These are phyloP conservation scores for Plebejus melissa DNA, from an alignment of 2,888 invertebrate genomes.

Conservation along the genomic window DNA sequence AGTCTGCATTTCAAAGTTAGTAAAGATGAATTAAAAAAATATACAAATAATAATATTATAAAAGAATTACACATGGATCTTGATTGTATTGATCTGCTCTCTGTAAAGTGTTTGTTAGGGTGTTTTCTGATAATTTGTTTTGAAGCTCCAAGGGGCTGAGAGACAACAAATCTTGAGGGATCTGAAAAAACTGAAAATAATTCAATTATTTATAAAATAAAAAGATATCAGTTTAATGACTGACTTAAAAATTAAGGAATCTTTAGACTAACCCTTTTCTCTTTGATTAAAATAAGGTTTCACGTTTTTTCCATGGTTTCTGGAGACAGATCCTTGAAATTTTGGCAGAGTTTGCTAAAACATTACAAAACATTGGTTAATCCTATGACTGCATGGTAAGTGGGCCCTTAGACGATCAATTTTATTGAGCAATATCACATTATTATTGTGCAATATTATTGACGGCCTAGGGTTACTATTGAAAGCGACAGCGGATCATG, in stretches of 20 bases:
- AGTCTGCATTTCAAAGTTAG: background rate
- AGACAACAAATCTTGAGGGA: conserved; percentile 66
- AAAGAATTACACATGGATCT: conserved; percentile 46
- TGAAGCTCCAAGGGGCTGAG: conserved; percentile 50
- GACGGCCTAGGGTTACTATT: too few relatives aligned
- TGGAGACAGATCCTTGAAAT: conserved; percentile 44
- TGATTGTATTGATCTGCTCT: conserved; percentile 50
- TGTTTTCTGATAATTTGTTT: conserved; percentile 44
- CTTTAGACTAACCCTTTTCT: conserved; percentile 49
- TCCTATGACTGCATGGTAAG: too few relatives aligned
- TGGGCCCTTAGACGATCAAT: too few relatives aligned
- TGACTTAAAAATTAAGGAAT: background rate
- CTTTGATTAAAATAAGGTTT: conserved; percentile 43
- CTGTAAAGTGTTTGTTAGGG: conserved; percentile 48
- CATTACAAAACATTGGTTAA: background rate
- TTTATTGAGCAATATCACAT: too few relatives aligned
- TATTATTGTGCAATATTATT: too few relatives aligned
- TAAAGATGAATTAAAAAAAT: background rate
- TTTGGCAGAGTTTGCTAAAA: conserved; percentile 41
- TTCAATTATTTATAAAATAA: conserved; percentile 5
- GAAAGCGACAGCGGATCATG: too few relatives aligned
- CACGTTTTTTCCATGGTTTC: conserved; percentile 45
- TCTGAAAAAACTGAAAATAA: conserved; percentile 58
- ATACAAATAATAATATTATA: conserved; percentile 19
- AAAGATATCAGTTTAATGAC: background rate